phyloP scores from a whole-genome alignment of 2,888 invertebrate species.

The Melipona bicolor region DNA sequence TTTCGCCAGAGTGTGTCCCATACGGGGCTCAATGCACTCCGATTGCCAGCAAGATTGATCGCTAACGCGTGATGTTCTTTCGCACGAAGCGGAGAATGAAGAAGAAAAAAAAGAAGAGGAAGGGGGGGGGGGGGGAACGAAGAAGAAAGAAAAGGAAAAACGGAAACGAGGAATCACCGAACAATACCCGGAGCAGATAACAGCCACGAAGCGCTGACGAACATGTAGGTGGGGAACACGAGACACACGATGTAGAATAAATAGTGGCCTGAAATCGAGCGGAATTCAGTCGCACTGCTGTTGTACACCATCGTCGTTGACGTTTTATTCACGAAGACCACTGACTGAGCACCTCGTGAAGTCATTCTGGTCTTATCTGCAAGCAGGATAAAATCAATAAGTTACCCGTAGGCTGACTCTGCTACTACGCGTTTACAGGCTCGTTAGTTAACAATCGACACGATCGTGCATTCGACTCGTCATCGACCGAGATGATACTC shows the following conservation, averaged over 20 bases:
- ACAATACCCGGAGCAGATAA: constrained; percentile 73
- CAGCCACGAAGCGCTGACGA: constrained; percentile 61
- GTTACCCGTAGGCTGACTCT: neutral
- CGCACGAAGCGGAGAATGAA: neutral
- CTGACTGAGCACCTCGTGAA: constrained; percentile 28
- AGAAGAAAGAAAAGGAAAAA: constrained; percentile 33
- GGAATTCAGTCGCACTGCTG: constrained; percentile 76
- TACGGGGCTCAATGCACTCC: constrained; percentile 26
- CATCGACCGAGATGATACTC: constrained; percentile 18
- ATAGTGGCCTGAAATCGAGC: constrained; percentile 78
- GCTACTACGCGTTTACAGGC: neutral
- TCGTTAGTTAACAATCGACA: neutral
- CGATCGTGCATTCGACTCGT: constrained; percentile 14
- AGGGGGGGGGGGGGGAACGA: neutral
- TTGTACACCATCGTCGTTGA: constrained; percentile 62
- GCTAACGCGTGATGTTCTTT: constrained; percentile 29
- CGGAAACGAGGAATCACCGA: constrained; percentile 68
- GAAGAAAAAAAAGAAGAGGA: neutral
- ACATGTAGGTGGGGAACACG: constrained; percentile 74
- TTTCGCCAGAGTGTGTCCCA: constrained; percentile 24
- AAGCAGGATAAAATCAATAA: constrained; percentile 48
- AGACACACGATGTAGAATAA: constrained; percentile 76
- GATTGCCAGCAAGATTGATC: constrained; percentile 36
- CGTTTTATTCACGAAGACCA: constrained; percentile 44
- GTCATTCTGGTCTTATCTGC: constrained; percentile 13